These are phyloP conservation scores for Leucophenga montana DNA, from an alignment of 2,888 invertebrate species.

Conservation along the genomic window DNA sequence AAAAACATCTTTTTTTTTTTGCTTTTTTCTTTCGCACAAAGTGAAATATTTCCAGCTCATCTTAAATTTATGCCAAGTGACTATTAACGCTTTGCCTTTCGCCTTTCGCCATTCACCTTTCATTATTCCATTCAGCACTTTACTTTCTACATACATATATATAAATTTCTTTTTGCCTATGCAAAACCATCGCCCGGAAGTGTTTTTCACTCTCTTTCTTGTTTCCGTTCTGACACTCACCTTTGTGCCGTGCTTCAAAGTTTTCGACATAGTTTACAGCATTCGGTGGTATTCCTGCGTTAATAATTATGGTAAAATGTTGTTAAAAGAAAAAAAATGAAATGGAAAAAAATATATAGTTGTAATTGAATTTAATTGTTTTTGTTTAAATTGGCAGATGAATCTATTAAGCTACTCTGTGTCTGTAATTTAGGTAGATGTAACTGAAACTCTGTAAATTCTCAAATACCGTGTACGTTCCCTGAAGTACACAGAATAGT, in stretches of 20 bases:
- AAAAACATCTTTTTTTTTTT: conserved; percentile 35
- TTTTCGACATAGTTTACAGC: conserved; percentile 72
- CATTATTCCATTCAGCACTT: conserved; percentile 39
- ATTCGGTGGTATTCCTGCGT: conserved; percentile 72
- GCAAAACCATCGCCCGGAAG: conserved; percentile 1
- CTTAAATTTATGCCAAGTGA: conserved; percentile 66
- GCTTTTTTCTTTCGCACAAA: conserved; percentile 40
- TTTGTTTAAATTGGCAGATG: neutral
- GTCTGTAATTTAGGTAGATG: neutral
- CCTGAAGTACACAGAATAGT: too few species aligned
- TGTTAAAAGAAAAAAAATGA: conserved; percentile 25
- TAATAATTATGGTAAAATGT: conserved; percentile 40
- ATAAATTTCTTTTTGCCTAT: conserved; percentile 5
- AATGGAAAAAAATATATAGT: conserved; percentile 4
- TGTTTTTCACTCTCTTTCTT: conserved; percentile 18
- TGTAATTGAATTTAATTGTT: conserved; percentile 4
- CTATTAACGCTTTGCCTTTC: conserved; percentile 55
- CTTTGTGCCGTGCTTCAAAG: conserved; percentile 71
- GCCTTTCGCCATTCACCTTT: conserved; percentile 48
- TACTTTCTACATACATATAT: too few species aligned
- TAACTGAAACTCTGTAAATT: too few species aligned
- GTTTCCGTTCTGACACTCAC: conserved; percentile 54
- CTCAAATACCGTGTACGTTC: too few species aligned
- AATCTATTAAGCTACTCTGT: neutral
- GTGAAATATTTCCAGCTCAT: conserved; percentile 59